Base-by-base conservation (phyloP, 92 coral and sea anemone genomes). In the Zoanthus sociatus region DNA sequence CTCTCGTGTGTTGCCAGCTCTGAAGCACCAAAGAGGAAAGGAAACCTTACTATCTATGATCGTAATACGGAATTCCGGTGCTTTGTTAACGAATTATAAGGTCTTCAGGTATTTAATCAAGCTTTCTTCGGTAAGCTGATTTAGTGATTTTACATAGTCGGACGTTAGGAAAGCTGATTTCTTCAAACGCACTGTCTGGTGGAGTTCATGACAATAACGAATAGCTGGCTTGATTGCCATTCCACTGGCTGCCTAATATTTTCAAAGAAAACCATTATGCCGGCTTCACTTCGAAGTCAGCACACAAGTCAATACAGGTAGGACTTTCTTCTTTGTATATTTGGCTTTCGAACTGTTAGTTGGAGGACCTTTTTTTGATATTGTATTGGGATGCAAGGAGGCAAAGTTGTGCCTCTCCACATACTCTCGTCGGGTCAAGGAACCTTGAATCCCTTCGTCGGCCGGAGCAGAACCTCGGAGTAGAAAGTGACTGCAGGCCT, bases 141-240 rank as follows among this genome's bases (percentile, higher is more conserved):
- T 75, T 58, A 73, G 53, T 61, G 68, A 79, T 33, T 86, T 75
- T 13, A 73, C 61, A 31, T 18, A 47, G 76, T 86, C 76, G 58
- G 63, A 42, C 71, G 89, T 58, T 32, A 86, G 83, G 78, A 73
- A 86, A 17, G 63, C 66, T 61, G 89, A 83, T 14, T 76, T 73
- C n/a, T 82, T 76, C 37, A 82, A 42, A 26, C 66, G 61, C 26
- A 82, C 63, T 66, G 66, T 44, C 73, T 67, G 9, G 33, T 81
- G 86, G 71, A 64, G 74, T 56, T 79, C 50, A 70, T 70, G 47
- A 51, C 84, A 54, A 79, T 79, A 66, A n/a, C 71, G 33, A 66
- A 66, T 31, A 66, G 71, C 71, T 66, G 71, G 71, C 71, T 66
- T 16, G 71, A 66, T 31, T 66, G 71, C 30, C 71, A 66, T 66